A percentile compares a stretch with the other conserved stretches of the same genome.
These are phyloP conservation scores for Aspidoscelis tigris DNA, from an alignment of 2,113 vertebrate species.

Conservation along the genomic window DNA sequence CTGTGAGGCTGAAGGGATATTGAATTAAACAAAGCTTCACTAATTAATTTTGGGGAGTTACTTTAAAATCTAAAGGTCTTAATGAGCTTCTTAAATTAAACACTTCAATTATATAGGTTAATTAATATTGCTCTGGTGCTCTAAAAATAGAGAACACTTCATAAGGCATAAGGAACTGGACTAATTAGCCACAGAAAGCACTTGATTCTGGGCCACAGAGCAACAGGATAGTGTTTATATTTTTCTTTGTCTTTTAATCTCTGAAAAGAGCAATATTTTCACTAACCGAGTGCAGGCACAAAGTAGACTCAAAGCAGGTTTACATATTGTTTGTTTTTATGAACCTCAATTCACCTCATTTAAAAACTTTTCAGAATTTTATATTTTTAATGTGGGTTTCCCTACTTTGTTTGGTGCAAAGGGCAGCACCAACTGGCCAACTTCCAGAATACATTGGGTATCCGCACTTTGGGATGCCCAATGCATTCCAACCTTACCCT, in stretches of 20 bases:
- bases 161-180: background rate
- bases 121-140: slow-evolving; percentile 18
- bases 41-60: slow-evolving; percentile 30
- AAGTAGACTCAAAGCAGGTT: no score
- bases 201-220: background rate
- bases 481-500: no score
- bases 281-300: background rate
- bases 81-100: slow-evolving; percentile 28
- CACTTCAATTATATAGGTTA: slow-evolving; percentile 18
- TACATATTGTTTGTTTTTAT: no score
- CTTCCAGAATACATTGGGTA: no score
- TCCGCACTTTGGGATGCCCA: no score
- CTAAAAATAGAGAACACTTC: slow-evolving; percentile 21
- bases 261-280: background rate
- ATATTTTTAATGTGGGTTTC: no score
- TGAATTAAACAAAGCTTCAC: slow-evolving; percentile 11
- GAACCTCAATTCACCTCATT: no score
- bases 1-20: background rate
- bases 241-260: background rate
- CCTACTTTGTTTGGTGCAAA: no score
- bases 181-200: slow-evolving; percentile 16
- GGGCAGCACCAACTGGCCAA: no score
- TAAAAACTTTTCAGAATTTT: no score
- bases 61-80: slow-evolving; percentile 11
- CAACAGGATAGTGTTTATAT: background rate